Evolutionary conservation across 2,888 invertebrate species (phyloP).

Genomic region (Leptinotarsa peninsularis): DNA sequence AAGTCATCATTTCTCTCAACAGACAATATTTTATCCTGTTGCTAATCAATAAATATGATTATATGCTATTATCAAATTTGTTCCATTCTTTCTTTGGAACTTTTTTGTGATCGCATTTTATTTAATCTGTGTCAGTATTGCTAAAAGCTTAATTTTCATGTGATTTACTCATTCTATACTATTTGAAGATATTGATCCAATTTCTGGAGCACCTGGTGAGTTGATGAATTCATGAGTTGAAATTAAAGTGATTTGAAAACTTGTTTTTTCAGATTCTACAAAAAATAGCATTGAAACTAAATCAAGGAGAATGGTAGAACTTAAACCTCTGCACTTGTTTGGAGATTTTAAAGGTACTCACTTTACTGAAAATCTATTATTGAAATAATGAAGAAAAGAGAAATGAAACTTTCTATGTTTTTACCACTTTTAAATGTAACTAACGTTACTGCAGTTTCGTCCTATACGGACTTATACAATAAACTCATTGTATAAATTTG

Average conservation of each 20-base stretch:
- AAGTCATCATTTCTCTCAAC: too few species aligned
- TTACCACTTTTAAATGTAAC: too few species aligned
- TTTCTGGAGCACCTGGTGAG: constrained; percentile 26
- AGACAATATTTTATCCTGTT: too few species aligned
- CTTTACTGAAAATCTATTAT: too few species aligned
- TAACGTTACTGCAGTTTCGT: too few species aligned
- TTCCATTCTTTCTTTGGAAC: not conserved
- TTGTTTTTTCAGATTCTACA: constrained; percentile 17
- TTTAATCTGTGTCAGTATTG: not conserved
- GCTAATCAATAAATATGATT: too few species aligned
- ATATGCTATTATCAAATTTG: too few species aligned
- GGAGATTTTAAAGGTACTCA: constrained; percentile 29
- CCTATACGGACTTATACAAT: too few species aligned
- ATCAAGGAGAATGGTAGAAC: constrained; percentile 11
- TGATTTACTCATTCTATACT: not conserved
- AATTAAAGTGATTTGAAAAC: not conserved
- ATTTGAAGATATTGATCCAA: constrained; percentile 29
- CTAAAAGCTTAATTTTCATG: not conserved
- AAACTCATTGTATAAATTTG: too few species aligned
- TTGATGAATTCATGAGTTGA: constrained; percentile 3
- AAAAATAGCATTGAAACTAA: constrained; percentile 20
- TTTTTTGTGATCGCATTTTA: not conserved
- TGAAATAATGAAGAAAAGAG: too few species aligned
- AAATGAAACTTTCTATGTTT: too few species aligned
- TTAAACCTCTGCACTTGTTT: constrained; percentile 21